phyloP scores from a whole-genome alignment of 2,797 vertebrate species.

The Mus minutoides region DNA sequence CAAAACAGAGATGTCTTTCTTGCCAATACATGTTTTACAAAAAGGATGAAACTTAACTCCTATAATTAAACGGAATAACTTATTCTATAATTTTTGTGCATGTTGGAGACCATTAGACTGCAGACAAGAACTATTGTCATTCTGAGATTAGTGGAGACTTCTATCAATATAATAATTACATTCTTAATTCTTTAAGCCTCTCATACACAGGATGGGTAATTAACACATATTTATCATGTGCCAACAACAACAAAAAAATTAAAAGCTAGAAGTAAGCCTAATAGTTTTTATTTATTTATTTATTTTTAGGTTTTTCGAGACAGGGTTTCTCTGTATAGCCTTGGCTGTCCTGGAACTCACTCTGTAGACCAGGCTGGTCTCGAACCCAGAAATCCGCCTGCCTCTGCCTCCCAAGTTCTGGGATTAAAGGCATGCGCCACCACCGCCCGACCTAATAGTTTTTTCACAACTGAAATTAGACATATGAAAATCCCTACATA shows the following conservation, averaged over 20 bases:
- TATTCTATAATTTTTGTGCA: conserved; percentile 37
- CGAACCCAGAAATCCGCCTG: too few relatives aligned
- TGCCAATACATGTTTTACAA: not conserved
- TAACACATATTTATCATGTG: conserved; percentile 45
- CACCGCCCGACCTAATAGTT: too few relatives aligned
- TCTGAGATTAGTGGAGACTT: not conserved
- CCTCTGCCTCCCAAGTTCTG: too few relatives aligned
- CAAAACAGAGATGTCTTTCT: not conserved
- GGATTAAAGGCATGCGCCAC: too few relatives aligned
- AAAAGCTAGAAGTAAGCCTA: not conserved
- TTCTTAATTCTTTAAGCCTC: conserved; percentile 43
- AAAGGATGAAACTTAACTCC: not conserved
- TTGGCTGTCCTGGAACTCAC: too few relatives aligned
- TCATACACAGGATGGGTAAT: not conserved
- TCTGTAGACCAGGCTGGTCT: too few relatives aligned
- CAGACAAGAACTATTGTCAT: conserved; percentile 27
- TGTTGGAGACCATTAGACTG: not conserved
- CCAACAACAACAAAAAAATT: conserved; percentile 41
- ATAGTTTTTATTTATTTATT: too few relatives aligned
- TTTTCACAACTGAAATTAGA: conserved; percentile 48
- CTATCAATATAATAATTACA: not conserved
- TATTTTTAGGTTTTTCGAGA: too few relatives aligned
- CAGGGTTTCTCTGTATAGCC: too few relatives aligned
- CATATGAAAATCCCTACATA: conserved; percentile 12
- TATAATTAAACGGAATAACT: conserved; percentile 20